phyloP scores from a whole-genome alignment of 2,113 vertebrate species.

The rat (Rattus norvegicus) region GRCr8 NC_086037.1:13584501-13585000 shows the following conservation, averaged over 20 bases:
- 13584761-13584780: neutral
- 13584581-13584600: too few relatives aligned
- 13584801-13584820: neutral
- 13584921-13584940: neutral
- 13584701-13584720: neutral
- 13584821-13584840: neutral
- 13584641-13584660: neutral
- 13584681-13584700: neutral
- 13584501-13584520: neutral
- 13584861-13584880: neutral
- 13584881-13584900: too few relatives aligned
- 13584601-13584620: neutral
- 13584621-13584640: neutral
- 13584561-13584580: too few relatives aligned
- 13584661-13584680: neutral
- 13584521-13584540: accelerated
- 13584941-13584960: neutral
- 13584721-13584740: neutral
- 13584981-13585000: neutral
- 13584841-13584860: neutral
- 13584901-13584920: too few relatives aligned
- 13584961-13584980: neutral
- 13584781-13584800: slow-evolving; percentile 23
- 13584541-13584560: accelerated
- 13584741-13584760: neutral